Percentiles rank a stretch among this genome's conserved stretches.
Evolutionary conservation across 2,888 invertebrate species (phyloP).

Genomic region (Pherbina coryleti): DNA sequence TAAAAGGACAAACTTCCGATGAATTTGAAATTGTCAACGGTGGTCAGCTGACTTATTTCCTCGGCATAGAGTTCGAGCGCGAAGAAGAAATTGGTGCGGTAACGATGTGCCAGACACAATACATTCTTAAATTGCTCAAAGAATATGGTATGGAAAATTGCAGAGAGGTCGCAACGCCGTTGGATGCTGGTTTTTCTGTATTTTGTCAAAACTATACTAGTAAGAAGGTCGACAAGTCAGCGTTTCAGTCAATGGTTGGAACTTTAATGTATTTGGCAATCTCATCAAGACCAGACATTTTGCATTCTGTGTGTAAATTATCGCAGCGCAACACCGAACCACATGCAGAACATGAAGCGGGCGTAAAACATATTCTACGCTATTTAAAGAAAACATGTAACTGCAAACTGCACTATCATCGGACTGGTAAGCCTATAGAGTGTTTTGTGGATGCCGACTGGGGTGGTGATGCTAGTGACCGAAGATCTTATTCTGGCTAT

Average conservation of each 20-base stretch:
- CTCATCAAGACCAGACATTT: constrained; percentile 37
- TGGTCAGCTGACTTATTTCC: too few relatives aligned
- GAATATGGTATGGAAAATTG: constrained; percentile 39
- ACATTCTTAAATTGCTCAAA: too few relatives aligned
- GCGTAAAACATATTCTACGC: constrained; percentile 42
- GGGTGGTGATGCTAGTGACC: constrained; percentile 37
- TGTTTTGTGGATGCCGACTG: too few relatives aligned
- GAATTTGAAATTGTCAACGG: constrained; percentile 33
- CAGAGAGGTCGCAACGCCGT: constrained; percentile 32
- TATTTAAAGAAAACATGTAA: constrained; percentile 40
- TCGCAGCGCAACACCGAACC: constrained; percentile 44
- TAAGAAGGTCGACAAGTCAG: constrained; percentile 20
- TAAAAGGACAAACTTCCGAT: constrained; percentile 38
- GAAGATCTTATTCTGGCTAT: constrained; percentile 45
- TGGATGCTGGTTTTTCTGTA: constrained; percentile 35
- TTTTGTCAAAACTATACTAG: constrained; percentile 22
- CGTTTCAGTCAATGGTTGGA: constrained; percentile 39
- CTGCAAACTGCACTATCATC: constrained; percentile 38
- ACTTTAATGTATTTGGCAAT: constrained; percentile 40
- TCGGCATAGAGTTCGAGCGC: too few relatives aligned
- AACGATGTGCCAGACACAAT: too few relatives aligned
- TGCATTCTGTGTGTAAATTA: too few relatives aligned
- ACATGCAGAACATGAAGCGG: constrained; percentile 40
- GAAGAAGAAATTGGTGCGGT: too few relatives aligned
- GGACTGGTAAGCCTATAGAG: constrained; percentile 30